Base-by-base conservation (phyloP, 2,888 invertebrate genomes). In the Drosophila austrosaltans region DNA sequence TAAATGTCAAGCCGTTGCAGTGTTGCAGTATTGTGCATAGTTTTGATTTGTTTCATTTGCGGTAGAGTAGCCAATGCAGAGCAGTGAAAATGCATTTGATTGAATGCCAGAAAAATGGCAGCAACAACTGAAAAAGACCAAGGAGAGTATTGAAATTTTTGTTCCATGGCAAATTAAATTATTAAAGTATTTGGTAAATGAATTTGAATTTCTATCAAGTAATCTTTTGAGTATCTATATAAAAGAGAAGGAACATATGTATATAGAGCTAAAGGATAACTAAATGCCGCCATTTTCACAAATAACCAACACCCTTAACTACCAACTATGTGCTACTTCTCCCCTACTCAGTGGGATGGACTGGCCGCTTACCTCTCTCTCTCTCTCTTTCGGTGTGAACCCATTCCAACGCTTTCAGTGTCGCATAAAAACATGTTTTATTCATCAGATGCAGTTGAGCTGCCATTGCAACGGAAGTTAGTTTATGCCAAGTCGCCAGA, bases 391-490 rank as follows among this genome's bases (percentile, higher is more conserved):
- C 32, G 7, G 36, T 36, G 36, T 36, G 36, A 30, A 32, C 36
- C 16, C 60, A 32, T 44, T 20, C 44, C 48, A 30, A 22, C 58
- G 63, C 44, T 54, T 63, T 69, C 72, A 70, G 78, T 80, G 68
- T 70, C 75, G 78, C 81, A 81, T 81, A 81, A 81, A 81, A 77
- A 77, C 82, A 82, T 82, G 80, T 82, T 82, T 82, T 82, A 82
- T 82, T 82, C 82, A 82, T 80, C 82, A 80, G 77, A 67, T 82
- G 78, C 82, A 75, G 82, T 79, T 77, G 48, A 48, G 76, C 80
- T 79, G 80, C 60, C 57, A 58, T 36, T 65, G 69, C 65, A 65
- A 48, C 61, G 64, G 69, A 64, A 65, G 61, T 57, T 59, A 61
- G 61, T 69, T 57, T 62, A 58, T 66, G 53, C 62, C 61, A 62